Conservation (phyloP, 1,140 invertebrate genomes). For the Brachionus rotundiformis region DNA sequence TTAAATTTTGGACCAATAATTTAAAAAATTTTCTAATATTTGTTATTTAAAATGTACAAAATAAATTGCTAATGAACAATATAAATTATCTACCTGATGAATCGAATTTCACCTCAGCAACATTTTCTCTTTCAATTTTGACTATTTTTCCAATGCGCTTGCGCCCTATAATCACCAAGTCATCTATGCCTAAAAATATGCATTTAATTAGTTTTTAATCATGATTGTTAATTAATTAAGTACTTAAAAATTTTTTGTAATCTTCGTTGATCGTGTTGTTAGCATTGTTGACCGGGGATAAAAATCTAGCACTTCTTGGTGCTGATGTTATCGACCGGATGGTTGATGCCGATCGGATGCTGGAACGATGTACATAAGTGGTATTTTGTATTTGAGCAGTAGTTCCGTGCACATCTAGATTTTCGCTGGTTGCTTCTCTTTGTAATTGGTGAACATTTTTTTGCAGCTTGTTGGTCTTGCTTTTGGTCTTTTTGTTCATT, state of each 20-base stretch:
- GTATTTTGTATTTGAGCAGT: constrained; percentile 35
- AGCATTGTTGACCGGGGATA: constrained; percentile 7
- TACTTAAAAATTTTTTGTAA: neutral
- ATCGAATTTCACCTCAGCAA: constrained; percentile 26
- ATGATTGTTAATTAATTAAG: neutral
- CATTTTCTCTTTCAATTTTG: neutral
- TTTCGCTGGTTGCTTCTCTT: neutral
- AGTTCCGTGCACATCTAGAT: neutral
- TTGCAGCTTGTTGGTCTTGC: neutral
- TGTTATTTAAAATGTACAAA: too few species aligned
- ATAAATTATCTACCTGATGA: neutral
- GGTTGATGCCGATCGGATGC: constrained; percentile 24
- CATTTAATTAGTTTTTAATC: neutral
- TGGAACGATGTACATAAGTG: neutral
- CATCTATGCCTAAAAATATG: neutral
- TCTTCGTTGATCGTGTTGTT: constrained; percentile 30
- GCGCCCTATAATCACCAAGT: neutral
- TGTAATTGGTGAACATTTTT: neutral
- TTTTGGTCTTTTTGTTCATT: constrained; percentile 15
- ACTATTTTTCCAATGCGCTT: constrained; percentile 14
- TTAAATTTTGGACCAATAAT: too few species aligned
- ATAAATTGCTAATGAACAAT: too few species aligned
- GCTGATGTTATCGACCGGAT: neutral
- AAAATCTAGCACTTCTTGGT: neutral
- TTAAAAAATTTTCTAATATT: too few species aligned